These are phyloP conservation scores for Centropus bengalensis DNA, from an alignment of 2,113 vertebrate species.

Conservation along the genomic window DNA sequence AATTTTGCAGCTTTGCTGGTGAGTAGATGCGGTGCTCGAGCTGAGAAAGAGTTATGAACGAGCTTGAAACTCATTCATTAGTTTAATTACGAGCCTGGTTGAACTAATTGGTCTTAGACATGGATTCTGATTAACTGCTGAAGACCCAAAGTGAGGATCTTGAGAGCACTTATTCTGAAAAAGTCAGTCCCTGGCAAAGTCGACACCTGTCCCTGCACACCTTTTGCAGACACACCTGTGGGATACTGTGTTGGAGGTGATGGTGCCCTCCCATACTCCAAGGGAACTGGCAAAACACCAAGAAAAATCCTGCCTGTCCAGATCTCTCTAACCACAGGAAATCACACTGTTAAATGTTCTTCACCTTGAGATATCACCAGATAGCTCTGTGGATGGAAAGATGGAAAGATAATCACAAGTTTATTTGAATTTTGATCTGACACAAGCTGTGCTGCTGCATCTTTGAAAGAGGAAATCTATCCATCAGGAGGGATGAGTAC, in stretches of 20 bases:
- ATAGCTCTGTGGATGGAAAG: background rate
- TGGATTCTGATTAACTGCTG: background rate
- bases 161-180: background rate
- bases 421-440: background rate
- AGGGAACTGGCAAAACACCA: background rate
- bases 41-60: background rate
- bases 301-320: background rate
- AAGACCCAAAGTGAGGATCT: background rate
- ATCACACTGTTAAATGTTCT: background rate
- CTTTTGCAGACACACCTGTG: background rate
- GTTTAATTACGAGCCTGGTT: background rate
- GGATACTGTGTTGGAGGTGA: rapidly evolving
- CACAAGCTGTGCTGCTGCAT: background rate
- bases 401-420: background rate
- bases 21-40: background rate
- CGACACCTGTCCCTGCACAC: background rate
- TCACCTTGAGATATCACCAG: background rate
- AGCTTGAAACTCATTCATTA: background rate
- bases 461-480: background rate
- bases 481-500: background rate
- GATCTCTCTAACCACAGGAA: background rate
- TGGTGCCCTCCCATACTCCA: background rate
- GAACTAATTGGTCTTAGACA: background rate
- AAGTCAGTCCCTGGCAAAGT: background rate
- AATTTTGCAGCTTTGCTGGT: background rate